Conservation (phyloP, 2,113 vertebrate species). For the Andinoacara biseriatus region DNA sequence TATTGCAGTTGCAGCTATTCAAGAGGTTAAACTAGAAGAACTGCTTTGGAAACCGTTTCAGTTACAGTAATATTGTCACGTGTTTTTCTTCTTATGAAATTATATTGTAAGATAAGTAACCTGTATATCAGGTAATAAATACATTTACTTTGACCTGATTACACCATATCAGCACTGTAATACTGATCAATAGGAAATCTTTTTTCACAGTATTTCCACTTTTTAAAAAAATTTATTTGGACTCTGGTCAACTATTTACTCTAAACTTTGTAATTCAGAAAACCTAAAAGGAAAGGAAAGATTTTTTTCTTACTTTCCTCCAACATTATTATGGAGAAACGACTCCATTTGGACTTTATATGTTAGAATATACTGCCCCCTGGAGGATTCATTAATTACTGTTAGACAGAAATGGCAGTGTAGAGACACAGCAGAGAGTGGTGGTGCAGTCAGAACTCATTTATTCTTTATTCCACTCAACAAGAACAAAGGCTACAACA, state of each 20-base stretch:
- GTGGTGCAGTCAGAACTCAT: conserved; percentile 2
- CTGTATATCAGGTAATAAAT: background rate
- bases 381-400: background rate
- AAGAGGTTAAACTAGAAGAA: background rate
- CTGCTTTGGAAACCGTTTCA: background rate
- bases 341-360: background rate
- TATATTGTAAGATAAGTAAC: background rate
- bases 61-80: background rate
- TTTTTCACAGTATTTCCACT: background rate
- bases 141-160: background rate
- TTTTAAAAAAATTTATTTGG: background rate
- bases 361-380: background rate
- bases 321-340: background rate
- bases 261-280: background rate
- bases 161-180: background rate
- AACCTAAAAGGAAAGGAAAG: background rate
- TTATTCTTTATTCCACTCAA: conserved; percentile 49
- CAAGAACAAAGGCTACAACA: conserved; percentile 45
- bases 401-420: background rate
- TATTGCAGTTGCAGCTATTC: background rate
- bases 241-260: background rate
- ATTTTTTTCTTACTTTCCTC: background rate
- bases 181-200: background rate
- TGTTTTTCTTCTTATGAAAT: background rate
- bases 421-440: background rate